Base-by-base conservation (phyloP, 2,113 vertebrate genomes). In the Pedionomus torquatus region DNA sequence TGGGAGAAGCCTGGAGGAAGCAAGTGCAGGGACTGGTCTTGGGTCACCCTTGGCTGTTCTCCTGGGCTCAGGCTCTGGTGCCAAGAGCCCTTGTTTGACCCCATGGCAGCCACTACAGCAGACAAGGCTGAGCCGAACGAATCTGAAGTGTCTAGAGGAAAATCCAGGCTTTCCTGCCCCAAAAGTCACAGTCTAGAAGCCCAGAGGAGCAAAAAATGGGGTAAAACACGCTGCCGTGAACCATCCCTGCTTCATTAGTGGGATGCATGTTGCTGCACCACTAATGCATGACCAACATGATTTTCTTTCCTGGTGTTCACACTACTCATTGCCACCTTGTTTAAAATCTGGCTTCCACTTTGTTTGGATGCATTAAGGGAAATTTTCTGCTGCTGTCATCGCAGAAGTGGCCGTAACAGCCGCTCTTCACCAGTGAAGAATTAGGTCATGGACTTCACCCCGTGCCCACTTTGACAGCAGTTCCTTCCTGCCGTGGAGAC, bases 381-480 rank as follows among this genome's bases (percentile, higher is more conserved):
- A 68, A 89, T 49, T 46, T 61, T 43, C 66, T 83, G 57, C 76
- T 70, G 76, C 80, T 83, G 39, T 63, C 85, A 64, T 49, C 79
- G 11, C 37, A 17, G 61, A 8, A 13, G 23, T 0, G 4, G 9
- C 65, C 9, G 64, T 33, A 51, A 51, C 24, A 61, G 76, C 24
- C 2, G 0, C 17, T 78, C 52, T 48, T 81, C 68, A 75, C 1
- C 58, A 68, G 25, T 11, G 23, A 77, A 88, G 72, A 54, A 54
- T 49, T 1, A 6, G 80, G 68, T 48, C 76, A 2, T 0, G 4
- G 70, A 30, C 30, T 76, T 68, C 9, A 2, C 31, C 81, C 77
- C 1, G 0, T 1, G 46, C 51, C 64, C 51, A 0, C 10, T 58
- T 13, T 65, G n/a, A 58, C 21, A n/a, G 49, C 13, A 5, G 17